These are phyloP conservation scores for Orthochromis indermauri DNA, from an alignment of 2,113 vertebrate genomes.

Conservation along the genomic window DNA sequence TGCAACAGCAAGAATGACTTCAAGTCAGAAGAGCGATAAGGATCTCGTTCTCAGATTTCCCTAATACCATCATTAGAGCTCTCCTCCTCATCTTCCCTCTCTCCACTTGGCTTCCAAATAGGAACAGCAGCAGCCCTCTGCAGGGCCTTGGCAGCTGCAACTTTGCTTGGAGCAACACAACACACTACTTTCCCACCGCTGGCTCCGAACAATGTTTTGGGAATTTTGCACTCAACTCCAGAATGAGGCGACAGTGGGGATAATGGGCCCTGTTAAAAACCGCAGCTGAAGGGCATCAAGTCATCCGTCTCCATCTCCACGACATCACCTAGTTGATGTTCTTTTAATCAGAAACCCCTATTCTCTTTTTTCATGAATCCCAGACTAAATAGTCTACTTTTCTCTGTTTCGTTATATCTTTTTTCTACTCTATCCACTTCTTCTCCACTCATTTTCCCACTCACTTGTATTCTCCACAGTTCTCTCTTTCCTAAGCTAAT, in stretches of 20 bases:
- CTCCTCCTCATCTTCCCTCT: neutral
- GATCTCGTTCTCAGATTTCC: conserved; percentile 34
- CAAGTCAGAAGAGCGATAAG: neutral
- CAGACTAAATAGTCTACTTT: neutral
- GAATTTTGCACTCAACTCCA: conserved; percentile 35
- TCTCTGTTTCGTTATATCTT: neutral
- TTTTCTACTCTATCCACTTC: neutral
- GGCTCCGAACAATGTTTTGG: conserved; percentile 36
- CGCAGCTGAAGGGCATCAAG: conserved; percentile 41
- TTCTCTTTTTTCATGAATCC: neutral
- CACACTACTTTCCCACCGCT: conserved; percentile 43
- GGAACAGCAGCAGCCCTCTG: conserved; percentile 21
- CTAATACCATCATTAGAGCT: conserved; percentile 40
- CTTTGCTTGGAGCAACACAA: conserved; percentile 17
- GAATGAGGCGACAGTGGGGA: conserved; percentile 21
- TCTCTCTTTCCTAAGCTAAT: conserved; percentile 18
- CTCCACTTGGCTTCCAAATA: neutral
- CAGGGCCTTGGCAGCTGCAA: conserved; percentile 48
- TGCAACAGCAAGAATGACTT: neutral
- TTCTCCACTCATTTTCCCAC: neutral
- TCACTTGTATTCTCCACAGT: neutral
- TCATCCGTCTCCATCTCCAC: conserved; percentile 20
- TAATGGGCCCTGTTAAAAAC: conserved; percentile 55
- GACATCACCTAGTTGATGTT: conserved; percentile 7
- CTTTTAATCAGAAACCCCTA: neutral